Evolutionary conservation across 2,113 vertebrate species (phyloP).

Genomic region (Buteo buteo): DNA sequence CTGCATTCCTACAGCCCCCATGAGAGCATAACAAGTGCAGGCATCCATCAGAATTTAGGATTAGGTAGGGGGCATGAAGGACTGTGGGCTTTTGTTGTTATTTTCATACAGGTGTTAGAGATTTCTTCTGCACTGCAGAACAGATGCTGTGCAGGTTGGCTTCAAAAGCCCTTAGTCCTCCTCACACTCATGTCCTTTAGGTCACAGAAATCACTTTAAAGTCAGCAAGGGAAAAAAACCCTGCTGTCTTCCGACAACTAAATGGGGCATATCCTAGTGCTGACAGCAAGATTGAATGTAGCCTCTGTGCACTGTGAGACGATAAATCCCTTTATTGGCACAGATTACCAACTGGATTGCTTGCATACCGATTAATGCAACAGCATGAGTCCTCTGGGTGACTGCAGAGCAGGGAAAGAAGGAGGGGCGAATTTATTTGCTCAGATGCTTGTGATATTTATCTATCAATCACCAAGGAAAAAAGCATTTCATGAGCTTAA

Average conservation of each 20-base stretch:
- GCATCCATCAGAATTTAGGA: neutral
- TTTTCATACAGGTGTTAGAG: neutral
- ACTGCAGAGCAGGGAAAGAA: neutral
- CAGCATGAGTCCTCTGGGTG: neutral
- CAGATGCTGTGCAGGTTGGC: neutral
- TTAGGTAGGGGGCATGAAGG: neutral
- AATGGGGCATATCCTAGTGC: neutral
- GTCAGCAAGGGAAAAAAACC: neutral
- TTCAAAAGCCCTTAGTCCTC: neutral
- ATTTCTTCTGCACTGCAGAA: neutral
- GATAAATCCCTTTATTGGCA: slow-evolving; percentile 37
- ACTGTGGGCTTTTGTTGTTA: neutral
- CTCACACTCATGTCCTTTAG: neutral
- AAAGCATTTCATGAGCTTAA: neutral
- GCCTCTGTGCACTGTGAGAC: neutral
- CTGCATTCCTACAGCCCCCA: neutral
- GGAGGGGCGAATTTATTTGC: neutral
- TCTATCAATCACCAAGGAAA: neutral
- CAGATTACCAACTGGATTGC: neutral
- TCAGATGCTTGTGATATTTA: neutral
- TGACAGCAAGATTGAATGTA: slow-evolving; percentile 27
- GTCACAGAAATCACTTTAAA: slow-evolving; percentile 3
- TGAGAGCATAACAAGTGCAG: neutral
- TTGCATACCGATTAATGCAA: slow-evolving; percentile 19
- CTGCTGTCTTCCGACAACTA: neutral